Evolutionary conservation across 2,888 invertebrate genomes (phyloP).

Genomic region (Ochropacha duplaris): DNA sequence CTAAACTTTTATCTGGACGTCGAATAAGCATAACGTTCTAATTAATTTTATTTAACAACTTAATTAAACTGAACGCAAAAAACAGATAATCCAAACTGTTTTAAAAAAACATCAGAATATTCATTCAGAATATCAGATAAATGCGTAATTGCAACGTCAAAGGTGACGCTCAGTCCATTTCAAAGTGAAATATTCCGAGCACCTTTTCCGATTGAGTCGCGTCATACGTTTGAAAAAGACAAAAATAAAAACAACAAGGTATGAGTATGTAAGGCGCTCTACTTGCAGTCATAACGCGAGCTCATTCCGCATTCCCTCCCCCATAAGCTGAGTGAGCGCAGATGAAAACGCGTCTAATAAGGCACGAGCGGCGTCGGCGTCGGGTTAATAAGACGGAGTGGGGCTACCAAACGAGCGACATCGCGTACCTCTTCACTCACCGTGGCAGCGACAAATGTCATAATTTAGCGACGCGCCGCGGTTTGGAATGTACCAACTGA

Average conservation of each 20-base stretch:
- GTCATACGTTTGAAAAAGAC: neutral
- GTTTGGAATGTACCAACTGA: conserved; percentile 18
- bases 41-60: no score
- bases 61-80: no score
- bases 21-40: no score
- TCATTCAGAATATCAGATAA: neutral
- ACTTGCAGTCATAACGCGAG: conserved; percentile 6
- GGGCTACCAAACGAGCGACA: conserved; percentile 26
- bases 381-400: conserved; percentile 49
- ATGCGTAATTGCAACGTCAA: neutral
- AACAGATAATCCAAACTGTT: neutral
- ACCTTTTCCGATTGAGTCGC: neutral
- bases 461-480: conserved; percentile 47
- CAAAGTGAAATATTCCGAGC: neutral
- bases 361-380: conserved; percentile 24
- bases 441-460: conserved; percentile 59
- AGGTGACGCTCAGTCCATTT: neutral
- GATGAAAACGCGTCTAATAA: conserved; percentile 27
- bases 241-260: neutral
- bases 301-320: conserved; percentile 5
- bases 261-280: neutral
- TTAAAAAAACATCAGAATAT: neutral
- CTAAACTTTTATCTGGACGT: no score
- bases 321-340: neutral
- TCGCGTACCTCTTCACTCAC: conserved; percentile 32